phyloP scores from a whole-genome alignment of 2,797 vertebrate genomes.

The Sebastes ruberrimus region DNA sequence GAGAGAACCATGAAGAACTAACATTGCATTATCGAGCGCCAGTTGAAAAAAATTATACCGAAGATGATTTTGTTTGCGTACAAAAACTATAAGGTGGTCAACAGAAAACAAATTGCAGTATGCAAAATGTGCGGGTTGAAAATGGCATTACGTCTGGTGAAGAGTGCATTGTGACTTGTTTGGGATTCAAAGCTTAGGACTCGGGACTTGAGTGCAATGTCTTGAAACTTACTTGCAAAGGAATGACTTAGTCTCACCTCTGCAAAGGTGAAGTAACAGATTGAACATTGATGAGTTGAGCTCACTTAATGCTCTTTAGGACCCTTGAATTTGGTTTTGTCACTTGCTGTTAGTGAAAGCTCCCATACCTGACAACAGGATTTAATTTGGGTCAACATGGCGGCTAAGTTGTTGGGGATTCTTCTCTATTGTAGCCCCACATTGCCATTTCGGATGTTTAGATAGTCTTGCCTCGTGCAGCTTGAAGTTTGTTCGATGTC shows the following conservation, averaged over 20 bases:
- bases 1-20: no score
- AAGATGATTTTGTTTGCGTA: no score
- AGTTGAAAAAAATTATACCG: no score
- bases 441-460: background rate
- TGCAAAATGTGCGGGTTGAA: no score
- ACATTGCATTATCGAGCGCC: no score
- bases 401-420: background rate
- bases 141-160: no score
- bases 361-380: background rate
- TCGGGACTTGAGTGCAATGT: background rate
- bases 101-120: no score
- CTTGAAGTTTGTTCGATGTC: background rate
- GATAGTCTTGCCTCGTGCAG: background rate
- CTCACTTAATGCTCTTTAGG: background rate
- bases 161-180: background rate
- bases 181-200: background rate
- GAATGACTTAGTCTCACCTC: background rate
- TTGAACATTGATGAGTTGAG: background rate
- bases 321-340: background rate
- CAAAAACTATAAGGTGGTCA: no score
- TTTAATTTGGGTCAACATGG: background rate
- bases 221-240: background rate
- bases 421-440: background rate
- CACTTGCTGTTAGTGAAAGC: background rate
- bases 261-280: background rate